These are phyloP conservation scores for Thryonomys swinderianus DNA, from an alignment of 2,113 vertebrate genomes.

Conservation along the genomic window DNA sequence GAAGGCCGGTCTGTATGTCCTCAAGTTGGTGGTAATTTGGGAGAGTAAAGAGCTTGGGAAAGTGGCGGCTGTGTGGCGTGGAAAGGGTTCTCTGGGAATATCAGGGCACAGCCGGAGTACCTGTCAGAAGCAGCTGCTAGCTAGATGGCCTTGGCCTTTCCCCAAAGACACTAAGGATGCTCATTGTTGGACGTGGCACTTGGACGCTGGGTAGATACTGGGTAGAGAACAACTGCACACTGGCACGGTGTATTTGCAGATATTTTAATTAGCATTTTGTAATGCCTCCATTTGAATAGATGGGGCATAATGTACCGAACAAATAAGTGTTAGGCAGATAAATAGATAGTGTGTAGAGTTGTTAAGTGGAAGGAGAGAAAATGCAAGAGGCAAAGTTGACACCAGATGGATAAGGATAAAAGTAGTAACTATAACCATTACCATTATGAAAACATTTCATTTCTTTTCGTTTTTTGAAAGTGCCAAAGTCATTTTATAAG, in stretches of 20 bases:
- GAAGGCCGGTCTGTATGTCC: not conserved
- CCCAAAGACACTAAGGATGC: not conserved
- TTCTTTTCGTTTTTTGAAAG: constrained; percentile 36
- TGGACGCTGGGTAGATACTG: not conserved
- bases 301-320: not conserved
- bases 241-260: not conserved
- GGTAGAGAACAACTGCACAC: not conserved
- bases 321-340: not conserved
- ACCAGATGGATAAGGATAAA: not conserved
- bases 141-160: not conserved
- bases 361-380: not conserved
- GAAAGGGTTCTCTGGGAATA: not conserved
- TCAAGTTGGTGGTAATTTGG: not conserved
- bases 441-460: constrained; percentile 13
- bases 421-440: constrained; percentile 19
- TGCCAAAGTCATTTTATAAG: constrained; percentile 37
- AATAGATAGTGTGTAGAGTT: not conserved
- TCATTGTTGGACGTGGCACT: not conserved
- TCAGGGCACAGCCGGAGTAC: fast-evolving
- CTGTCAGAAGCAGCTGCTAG: not conserved
- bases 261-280: not conserved
- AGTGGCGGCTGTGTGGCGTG: no score
- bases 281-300: not conserved
- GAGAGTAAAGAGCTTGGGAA: not conserved
- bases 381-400: not conserved